Evolutionary conservation across 2,888 invertebrate genomes (phyloP).

Genomic region (Chrysomela aeneicollis): DNA sequence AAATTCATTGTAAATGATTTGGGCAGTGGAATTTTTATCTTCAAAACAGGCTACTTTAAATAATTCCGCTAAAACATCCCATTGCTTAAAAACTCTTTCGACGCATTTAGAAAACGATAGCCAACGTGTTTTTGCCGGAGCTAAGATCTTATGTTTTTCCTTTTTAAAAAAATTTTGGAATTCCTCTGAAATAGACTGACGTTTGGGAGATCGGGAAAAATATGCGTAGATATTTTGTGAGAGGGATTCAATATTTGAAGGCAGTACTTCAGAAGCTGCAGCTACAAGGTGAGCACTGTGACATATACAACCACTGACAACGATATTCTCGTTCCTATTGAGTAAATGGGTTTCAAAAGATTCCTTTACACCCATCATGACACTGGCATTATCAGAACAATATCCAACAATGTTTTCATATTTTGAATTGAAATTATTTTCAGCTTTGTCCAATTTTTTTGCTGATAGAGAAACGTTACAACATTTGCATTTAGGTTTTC

Average conservation of each 20-base stretch:
- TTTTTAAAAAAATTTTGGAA: conserved; percentile 27
- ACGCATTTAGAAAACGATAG: conserved; percentile 30
- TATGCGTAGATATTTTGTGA: conserved; percentile 26
- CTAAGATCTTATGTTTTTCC: conserved; percentile 28
- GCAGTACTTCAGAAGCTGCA: no score
- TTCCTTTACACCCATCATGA: conserved; percentile 30
- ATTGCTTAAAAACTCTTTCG: conserved; percentile 31
- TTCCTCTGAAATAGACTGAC: conserved; percentile 34
- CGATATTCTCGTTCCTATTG: conserved; percentile 21
- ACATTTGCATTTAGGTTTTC: no score
- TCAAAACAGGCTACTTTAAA: conserved; percentile 17
- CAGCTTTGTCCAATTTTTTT: no score
- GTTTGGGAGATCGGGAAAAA: conserved; percentile 34
- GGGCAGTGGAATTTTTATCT: conserved; percentile 18
- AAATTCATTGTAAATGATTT: conserved; percentile 23
- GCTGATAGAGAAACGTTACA: no score
- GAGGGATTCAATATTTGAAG: no score
- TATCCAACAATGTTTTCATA: conserved; percentile 29
- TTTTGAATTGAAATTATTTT: no score
- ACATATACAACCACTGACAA: conserved; percentile 30
- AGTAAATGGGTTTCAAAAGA: conserved; percentile 30
- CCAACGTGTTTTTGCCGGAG: conserved; percentile 32
- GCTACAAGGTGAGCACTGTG: no score
- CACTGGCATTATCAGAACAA: conserved; percentile 29
- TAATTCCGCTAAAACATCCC: conserved; percentile 25